Evolutionary conservation across 2,113 vertebrate genomes (phyloP).

Genomic region (Craseonycteris thonglongyai): DNA sequence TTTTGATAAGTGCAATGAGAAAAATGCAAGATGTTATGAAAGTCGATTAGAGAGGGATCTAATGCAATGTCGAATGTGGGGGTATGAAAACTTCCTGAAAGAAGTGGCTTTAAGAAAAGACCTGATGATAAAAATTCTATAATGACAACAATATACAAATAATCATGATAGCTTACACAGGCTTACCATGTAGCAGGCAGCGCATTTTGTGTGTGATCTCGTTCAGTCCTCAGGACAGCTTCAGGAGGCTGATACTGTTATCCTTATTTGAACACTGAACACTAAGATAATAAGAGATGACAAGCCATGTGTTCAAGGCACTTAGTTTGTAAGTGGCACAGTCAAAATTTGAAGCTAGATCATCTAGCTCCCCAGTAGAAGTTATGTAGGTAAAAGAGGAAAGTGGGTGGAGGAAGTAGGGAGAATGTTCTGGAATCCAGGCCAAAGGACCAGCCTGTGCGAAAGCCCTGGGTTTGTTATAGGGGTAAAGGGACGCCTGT

Average conservation of each 20-base stretch:
- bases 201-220: accelerated
- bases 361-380: not conserved
- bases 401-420: not conserved
- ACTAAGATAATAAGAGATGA: not conserved
- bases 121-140: not conserved
- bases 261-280: not conserved
- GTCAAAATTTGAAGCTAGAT: not conserved
- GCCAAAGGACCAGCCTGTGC: not conserved
- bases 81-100: not conserved
- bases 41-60: not conserved
- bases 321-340: not conserved
- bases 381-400: not conserved
- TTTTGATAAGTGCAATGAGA: not conserved
- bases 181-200: no score
- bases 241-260: accelerated
- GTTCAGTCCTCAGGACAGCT: not conserved
- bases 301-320: not conserved
- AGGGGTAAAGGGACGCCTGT: not conserved
- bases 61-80: accelerated
- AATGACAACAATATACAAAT: not conserved
- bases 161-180: accelerated
- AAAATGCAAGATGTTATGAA: not conserved
- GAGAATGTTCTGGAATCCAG: not conserved
- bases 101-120: not conserved
- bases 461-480: not conserved